Evolutionary conservation across 2,113 vertebrate genomes (phyloP), one percentile per base, ranked within the genome.

Genomic region (Menura novaehollandiae): DNA sequence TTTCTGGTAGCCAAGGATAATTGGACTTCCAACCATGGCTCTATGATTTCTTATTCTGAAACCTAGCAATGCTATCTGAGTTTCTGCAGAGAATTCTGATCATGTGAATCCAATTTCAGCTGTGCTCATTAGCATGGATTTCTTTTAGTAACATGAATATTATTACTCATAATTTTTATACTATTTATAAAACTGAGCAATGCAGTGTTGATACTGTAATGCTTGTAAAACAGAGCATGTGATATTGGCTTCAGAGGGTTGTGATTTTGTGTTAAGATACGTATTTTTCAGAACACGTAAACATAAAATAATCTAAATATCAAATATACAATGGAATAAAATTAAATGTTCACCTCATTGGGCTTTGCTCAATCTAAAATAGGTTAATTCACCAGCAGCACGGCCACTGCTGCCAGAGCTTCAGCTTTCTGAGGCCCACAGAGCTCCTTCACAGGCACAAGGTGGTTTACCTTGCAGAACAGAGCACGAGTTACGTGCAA

Each of bases 81-180:
- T 69, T 87, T 77, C 85, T 82, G 76, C 28, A 93, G 47, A 83
- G 78, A 88, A 80, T 69, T 91, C 63, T 81, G 76, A 86, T 91
- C 85, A 59, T 71, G 85, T 91, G 88, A 95, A 80, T 88, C 59
- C 85, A 86, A 74, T 94, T 93, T 90, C 95, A 95, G 89, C 88
- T 96, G 59, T 56, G 47, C 85, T 88, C 77, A 89, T 90, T 90
- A 91, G 68, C 83, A 93, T 81, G 74, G 66, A 91, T 94, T 94
- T 88, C 93, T 95, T 90, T 86, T 62, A 91, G 91, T 74, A 94
- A 78, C 62, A 43, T 33, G 62, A 94, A 55, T 73, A 94, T 95
- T 73, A 78, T 89, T 89, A 85, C 69, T 94, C 64, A 78, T 73
- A 89, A 83, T 89, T 97, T 95, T 79, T 85, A 85, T 60, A 79